A percentile compares a stretch with the other conserved stretches of the same genome.
phyloP scores from a whole-genome alignment of 2,797 vertebrate species.

The Melanotaenia pygmaea region DNA sequence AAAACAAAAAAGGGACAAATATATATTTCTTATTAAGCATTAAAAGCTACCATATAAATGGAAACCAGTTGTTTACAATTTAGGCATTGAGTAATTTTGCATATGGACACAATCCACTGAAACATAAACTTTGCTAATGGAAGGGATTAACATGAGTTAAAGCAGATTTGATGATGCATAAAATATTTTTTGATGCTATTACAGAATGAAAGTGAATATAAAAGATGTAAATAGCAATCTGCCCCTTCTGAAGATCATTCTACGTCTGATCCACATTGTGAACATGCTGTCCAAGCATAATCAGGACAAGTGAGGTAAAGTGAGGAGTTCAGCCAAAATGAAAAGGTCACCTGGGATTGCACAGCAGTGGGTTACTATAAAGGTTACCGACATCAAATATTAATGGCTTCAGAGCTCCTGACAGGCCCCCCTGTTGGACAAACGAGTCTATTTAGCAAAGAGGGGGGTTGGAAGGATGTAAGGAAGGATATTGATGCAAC shows the following conservation, averaged over 20 bases:
- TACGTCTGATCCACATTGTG: not conserved
- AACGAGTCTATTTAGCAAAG: slow-evolving; percentile 60
- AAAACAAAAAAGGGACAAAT: no score
- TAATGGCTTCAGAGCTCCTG: slow-evolving; percentile 65
- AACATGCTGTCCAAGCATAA: slow-evolving; percentile 23
- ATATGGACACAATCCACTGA: no score
- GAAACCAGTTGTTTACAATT: no score
- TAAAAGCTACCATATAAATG: no score
- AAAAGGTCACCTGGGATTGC: slow-evolving; percentile 75
- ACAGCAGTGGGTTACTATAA: slow-evolving; percentile 69
- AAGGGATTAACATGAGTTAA: not conserved
- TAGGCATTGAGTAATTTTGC: no score
- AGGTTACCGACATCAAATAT: slow-evolving; percentile 81
- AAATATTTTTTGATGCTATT: not conserved
- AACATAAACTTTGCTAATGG: no score
- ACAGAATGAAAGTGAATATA: not conserved
- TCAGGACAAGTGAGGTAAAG: slow-evolving; percentile 42
- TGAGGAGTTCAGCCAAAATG: slow-evolving; percentile 55
- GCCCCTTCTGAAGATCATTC: not conserved
- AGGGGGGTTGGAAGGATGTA: slow-evolving; percentile 10
- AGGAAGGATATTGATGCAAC: slow-evolving; percentile 33
- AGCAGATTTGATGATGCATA: not conserved
- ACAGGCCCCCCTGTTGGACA: slow-evolving; percentile 63
- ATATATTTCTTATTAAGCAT: no score
- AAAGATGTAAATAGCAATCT: not conserved